These are phyloP conservation scores for Tolmerus cingulatus DNA, from an alignment of 2,888 invertebrate genomes.

Conservation along the genomic window DNA sequence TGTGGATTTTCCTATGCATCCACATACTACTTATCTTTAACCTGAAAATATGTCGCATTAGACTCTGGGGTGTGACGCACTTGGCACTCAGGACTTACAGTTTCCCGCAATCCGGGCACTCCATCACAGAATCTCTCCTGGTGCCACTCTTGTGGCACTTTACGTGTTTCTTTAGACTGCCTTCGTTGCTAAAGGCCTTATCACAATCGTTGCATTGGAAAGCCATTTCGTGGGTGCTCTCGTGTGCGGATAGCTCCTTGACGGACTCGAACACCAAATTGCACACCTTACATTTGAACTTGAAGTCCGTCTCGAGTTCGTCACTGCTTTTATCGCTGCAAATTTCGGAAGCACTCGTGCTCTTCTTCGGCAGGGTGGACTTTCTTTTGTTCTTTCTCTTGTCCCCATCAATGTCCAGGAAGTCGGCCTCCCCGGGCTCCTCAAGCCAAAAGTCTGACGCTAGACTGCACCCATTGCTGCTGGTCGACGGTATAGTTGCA, in stretches of 20 bases:
- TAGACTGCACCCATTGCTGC: constrained; percentile 54
- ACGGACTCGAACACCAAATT: constrained; percentile 48
- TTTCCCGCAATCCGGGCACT: constrained; percentile 63
- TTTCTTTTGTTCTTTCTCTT: not conserved
- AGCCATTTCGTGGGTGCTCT: constrained; percentile 57
- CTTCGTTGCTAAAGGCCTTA: constrained; percentile 57
- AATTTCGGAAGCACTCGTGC: not conserved
- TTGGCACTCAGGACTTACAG: constrained; percentile 53
- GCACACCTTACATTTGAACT: constrained; percentile 60
- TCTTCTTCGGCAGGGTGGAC: not conserved
- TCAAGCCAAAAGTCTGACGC: constrained; percentile 58
- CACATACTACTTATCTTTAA: constrained; percentile 63
- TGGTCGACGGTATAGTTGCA: constrained; percentile 59
- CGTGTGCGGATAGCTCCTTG: constrained; percentile 51
- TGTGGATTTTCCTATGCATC: constrained; percentile 64
- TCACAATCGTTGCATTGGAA: constrained; percentile 59
- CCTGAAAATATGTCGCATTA: constrained; percentile 50
- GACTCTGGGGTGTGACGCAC: not conserved
- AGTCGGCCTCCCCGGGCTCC: not conserved
- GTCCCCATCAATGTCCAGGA: not conserved
- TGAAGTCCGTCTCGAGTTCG: not conserved
- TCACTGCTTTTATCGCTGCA: not conserved
- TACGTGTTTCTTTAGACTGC: constrained; percentile 59
- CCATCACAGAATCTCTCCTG: constrained; percentile 60
- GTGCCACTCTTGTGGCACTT: constrained; percentile 59